phyloP scores from a whole-genome alignment of 2,888 invertebrate genomes.

The Epinotia brunnichana region DNA sequence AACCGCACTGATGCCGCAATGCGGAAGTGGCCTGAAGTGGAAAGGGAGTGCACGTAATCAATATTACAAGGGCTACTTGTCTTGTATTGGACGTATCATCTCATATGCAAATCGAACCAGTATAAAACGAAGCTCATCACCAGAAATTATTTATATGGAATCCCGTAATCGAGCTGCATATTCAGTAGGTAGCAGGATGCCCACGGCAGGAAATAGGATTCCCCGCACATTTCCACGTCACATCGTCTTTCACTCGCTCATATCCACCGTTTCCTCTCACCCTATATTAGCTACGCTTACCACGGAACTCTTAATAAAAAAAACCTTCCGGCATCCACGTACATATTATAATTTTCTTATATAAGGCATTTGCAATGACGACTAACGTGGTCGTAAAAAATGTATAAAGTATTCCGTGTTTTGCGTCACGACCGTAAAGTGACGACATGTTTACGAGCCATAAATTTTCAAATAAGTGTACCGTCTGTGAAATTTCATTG shows the following conservation, averaged over 20 bases:
- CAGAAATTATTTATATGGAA: background rate
- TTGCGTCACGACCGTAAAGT: conserved; percentile 63
- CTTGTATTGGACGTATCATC: too few species aligned
- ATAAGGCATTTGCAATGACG: conserved; percentile 45
- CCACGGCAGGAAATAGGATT: conserved; percentile 21
- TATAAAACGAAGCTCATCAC: background rate
- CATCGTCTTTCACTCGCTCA: conserved; percentile 3
- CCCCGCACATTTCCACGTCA: conserved; percentile 18
- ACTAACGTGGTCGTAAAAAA: conserved; percentile 52
- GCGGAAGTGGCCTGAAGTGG: too few species aligned
- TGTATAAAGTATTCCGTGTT: conserved; percentile 57
- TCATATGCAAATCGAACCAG: too few species aligned
- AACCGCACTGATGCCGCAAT: too few species aligned
- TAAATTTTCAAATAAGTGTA: conserved; percentile 69
- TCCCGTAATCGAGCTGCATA: background rate
- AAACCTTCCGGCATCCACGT: conserved; percentile 1
- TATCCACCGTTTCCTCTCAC: conserved; percentile 9
- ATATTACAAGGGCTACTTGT: too few species aligned
- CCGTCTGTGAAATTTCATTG: conserved; percentile 65
- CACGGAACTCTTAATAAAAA: background rate
- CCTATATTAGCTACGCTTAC: background rate
- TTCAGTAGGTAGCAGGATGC: conserved; percentile 3
- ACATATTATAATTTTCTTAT: conserved; percentile 44
- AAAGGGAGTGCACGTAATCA: too few species aligned
- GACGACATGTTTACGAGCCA: conserved; percentile 71